phyloP scores from a whole-genome alignment of 2,113 vertebrate species.

The Candoia aspera region DNA sequence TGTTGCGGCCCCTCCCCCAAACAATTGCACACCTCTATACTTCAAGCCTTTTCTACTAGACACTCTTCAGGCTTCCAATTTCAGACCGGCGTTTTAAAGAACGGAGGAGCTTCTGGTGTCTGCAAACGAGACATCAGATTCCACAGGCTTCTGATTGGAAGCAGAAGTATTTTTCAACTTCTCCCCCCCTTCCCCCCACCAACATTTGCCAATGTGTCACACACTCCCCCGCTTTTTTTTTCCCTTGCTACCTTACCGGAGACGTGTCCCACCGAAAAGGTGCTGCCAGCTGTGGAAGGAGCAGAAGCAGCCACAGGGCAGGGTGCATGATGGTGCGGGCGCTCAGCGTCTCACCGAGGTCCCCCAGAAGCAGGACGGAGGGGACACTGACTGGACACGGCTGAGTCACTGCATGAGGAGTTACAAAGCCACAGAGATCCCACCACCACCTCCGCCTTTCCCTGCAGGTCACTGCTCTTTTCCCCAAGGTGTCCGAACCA shows the following conservation, averaged over 20 bases:
- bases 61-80: not conserved
- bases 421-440: not conserved
- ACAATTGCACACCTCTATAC: not conserved
- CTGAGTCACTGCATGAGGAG: not conserved
- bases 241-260: slow-evolving; percentile 10
- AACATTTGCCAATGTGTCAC: not conserved
- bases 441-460: not conserved
- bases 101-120: not conserved
- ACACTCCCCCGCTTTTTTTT: too few relatives aligned
- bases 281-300: not conserved
- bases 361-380: not conserved
- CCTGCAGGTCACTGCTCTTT: not conserved
- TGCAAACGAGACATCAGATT: not conserved
- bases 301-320: not conserved
- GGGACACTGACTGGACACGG: not conserved
- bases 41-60: not conserved
- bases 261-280: not conserved
- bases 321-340: not conserved
- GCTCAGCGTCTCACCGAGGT: not conserved
- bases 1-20: too few relatives aligned
- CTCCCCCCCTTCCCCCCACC: not conserved
- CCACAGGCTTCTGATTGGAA: too few relatives aligned
- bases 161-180: not conserved
- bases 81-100: not conserved
- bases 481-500: slow-evolving; percentile 15